Conservation (phyloP, 2,888 invertebrate genomes). For the Nymphalis polychloros region DNA sequence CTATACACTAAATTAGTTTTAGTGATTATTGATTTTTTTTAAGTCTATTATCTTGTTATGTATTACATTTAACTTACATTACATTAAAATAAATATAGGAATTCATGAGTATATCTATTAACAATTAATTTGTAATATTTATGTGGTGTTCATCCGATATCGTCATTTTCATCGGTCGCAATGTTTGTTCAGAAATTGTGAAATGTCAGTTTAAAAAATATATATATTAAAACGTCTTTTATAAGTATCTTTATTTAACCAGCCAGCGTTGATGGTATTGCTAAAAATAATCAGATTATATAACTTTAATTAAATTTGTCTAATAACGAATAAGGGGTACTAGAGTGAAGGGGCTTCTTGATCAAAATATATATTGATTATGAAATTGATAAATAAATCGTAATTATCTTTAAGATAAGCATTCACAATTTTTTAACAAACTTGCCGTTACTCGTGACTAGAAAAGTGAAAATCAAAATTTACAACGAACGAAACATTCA, state of each 20-base stretch:
- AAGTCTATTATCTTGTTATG: slow-evolving; percentile 74
- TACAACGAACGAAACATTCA: slow-evolving; percentile 62
- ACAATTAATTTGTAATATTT: slow-evolving; percentile 70
- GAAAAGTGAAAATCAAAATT: slow-evolving; percentile 67
- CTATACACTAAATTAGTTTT: slow-evolving; percentile 33
- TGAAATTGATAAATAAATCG: too few species aligned
- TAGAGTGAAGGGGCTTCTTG: too few species aligned
- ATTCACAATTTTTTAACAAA: slow-evolving; percentile 54
- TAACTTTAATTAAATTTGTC: too few species aligned
- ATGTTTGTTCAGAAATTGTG: slow-evolving; percentile 52
- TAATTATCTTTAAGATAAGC: too few species aligned
- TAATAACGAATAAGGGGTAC: too few species aligned
- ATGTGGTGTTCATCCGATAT: slow-evolving; percentile 78
- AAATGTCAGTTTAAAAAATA: slow-evolving; percentile 6
- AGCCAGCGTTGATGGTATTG: not conserved
- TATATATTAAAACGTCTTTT: not conserved
- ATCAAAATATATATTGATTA: too few species aligned
- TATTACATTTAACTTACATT: slow-evolving; percentile 55
- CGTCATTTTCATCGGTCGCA: slow-evolving; percentile 71
- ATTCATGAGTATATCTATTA: slow-evolving; percentile 64
- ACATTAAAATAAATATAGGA: slow-evolving; percentile 70
- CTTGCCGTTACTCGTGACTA: slow-evolving; percentile 75
- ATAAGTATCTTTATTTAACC: not conserved
- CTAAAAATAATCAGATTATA: not conserved
- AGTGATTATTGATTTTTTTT: slow-evolving; percentile 35